Evolutionary conservation across 2,797 vertebrate species (phyloP).

Genomic region (Cheracebus regulus): DNA sequence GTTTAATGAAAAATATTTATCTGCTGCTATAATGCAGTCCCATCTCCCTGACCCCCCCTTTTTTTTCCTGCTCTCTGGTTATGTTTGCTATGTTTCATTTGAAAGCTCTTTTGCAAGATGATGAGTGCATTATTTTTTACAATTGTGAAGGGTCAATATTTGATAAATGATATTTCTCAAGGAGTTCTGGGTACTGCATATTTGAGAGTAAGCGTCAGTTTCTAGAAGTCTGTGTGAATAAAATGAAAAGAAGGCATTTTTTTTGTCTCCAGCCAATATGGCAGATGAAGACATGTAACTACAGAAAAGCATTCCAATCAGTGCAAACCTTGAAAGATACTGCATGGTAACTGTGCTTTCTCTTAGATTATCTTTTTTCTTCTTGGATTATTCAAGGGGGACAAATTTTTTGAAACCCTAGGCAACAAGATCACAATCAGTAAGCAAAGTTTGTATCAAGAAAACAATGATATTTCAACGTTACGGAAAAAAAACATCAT

Average conservation of each 20-base stretch:
- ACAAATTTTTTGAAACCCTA: constrained; percentile 46
- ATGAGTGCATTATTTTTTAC: background rate
- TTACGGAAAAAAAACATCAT: constrained; percentile 29
- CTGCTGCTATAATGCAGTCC: background rate
- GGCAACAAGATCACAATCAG: constrained; percentile 14
- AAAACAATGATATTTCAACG: constrained; percentile 44
- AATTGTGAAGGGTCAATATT: background rate
- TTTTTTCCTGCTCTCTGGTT: background rate
- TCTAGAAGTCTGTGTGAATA: background rate
- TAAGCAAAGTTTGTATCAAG: constrained; percentile 51
- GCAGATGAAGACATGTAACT: constrained; percentile 39
- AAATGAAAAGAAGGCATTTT: constrained; percentile 21
- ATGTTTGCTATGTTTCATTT: constrained; percentile 62
- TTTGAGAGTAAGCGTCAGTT: background rate
- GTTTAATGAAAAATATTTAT: constrained; percentile 77
- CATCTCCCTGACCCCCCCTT: background rate
- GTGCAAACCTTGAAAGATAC: background rate
- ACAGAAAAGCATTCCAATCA: constrained; percentile 11
- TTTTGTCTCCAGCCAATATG: background rate
- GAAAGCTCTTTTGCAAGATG: constrained; percentile 39
- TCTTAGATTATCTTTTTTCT: constrained; percentile 43
- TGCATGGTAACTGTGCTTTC: background rate
- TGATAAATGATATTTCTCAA: constrained; percentile 26
- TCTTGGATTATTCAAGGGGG: constrained; percentile 44
- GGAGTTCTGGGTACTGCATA: background rate